Percentiles rank a stretch among this genome's conserved stretches.
These are phyloP conservation scores for Holacanthella duospinosa DNA, from an alignment of 2,888 invertebrate species.

Conservation along the genomic window DNA sequence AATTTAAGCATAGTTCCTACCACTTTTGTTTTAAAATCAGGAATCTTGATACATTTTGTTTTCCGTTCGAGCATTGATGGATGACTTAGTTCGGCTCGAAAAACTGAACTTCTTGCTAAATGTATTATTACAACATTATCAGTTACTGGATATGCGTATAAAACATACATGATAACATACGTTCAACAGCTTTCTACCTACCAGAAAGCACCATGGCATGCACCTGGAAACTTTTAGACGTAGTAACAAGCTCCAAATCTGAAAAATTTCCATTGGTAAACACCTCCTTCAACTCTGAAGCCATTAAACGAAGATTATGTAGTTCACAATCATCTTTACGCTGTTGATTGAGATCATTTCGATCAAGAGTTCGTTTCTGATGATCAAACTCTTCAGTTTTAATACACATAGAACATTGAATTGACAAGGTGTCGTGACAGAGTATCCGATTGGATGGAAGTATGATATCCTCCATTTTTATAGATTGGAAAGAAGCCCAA, in stretches of 20 bases:
- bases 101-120: background rate
- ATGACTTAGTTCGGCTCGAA: background rate
- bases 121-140: too few relatives aligned
- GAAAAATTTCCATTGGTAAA: background rate
- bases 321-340: background rate
- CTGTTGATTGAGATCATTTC: background rate
- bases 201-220: background rate
- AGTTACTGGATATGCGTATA: too few relatives aligned
- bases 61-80: background rate
- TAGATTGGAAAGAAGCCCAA: too few relatives aligned
- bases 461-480: too few relatives aligned
- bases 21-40: background rate
- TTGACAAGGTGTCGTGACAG: background rate
- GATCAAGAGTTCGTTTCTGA: background rate
- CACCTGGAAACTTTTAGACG: background rate
- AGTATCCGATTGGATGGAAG: background rate
- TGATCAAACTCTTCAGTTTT: background rate
- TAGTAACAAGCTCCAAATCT: background rate
- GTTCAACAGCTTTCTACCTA: too few relatives aligned
- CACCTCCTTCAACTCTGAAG: background rate
- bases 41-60: background rate
- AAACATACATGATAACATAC: too few relatives aligned
- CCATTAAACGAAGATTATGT: background rate
- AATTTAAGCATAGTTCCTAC: background rate
- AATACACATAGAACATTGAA: background rate